These are phyloP conservation scores for Alitta virens DNA, from an alignment of 2,888 invertebrate genomes.

Conservation along the genomic window DNA sequence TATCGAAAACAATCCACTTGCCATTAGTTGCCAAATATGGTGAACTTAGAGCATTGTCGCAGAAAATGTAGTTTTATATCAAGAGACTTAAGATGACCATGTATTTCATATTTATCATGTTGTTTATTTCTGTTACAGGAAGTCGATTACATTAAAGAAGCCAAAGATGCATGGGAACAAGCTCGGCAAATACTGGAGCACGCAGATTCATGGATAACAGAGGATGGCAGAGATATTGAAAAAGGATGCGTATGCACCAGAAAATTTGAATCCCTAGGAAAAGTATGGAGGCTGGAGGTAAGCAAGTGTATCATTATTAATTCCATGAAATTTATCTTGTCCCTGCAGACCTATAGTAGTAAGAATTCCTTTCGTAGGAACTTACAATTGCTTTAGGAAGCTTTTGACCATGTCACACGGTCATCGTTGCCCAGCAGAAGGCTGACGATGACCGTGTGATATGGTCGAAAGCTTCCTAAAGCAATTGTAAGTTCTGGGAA, in stretches of 20 bases:
- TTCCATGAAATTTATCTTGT: neutral
- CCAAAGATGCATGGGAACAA: conserved; percentile 12
- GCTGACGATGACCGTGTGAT: too few species aligned
- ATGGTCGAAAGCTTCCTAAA: too few species aligned
- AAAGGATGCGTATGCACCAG: conserved; percentile 7
- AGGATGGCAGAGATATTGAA: neutral
- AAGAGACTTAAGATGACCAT: conserved; percentile 65
- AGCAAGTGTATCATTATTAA: neutral
- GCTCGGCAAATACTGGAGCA: neutral
- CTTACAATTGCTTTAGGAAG: too few species aligned
- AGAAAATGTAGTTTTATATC: conserved; percentile 81
- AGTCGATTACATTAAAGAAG: neutral
- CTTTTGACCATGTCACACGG: too few species aligned
- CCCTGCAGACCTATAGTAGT: too few species aligned
- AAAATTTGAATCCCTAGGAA: conserved; percentile 8
- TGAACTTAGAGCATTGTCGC: conserved; percentile 75
- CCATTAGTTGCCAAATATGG: conserved; percentile 80
- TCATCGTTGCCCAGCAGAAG: too few species aligned
- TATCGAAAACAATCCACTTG: too few species aligned
- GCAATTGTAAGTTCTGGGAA: too few species aligned
- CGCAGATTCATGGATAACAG: conserved; percentile 2
- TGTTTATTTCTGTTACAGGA: neutral
- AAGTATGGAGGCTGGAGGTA: conserved; percentile 12
- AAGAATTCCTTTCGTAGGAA: too few species aligned
- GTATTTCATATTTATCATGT: neutral